Base-by-base conservation (phyloP, 2,888 invertebrate genomes). In the Macrosoma leucophasiata region DNA sequence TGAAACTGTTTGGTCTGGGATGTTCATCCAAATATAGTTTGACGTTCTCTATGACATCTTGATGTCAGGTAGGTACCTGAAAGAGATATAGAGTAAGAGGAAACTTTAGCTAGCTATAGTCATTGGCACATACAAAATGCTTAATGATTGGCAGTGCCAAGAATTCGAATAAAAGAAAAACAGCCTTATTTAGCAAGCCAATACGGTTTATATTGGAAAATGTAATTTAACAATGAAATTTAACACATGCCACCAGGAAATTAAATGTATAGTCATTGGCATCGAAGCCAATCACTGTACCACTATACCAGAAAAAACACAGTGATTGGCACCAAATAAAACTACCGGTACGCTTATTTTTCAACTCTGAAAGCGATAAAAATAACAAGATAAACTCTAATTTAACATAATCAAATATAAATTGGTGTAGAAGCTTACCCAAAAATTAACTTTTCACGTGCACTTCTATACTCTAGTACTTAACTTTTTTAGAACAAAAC, bases 131-230 rank as follows among this genome's bases (percentile, higher is more conserved):
- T 32, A 40, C 8, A 40, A 40, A 32, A 34, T 27, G 24, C 29
- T 35, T 36, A 33, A 35, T 31, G 36, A 40, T 39, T 37, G 36
- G 39, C 41, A 44, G 35, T 40, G 40, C 38, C 43, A 41, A 23
- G 33, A 38, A 40, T 38, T 41, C 13, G 20, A 37, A 34, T 38
- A 35, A 15, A 43, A 32, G 39, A 29, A 42, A 39, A 42, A 29
- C 24, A 36, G 35, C 20, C 38, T 39, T 39, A 33, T 39, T 36
- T 36, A 36, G 33, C 42, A 42, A 34, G 31, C 36, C 34, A 41
- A 36, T 39, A n/a, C n/a, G n/a, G n/a, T n/a, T n/a, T n/a, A n/a
- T n/a, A n/a, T n/a, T n/a, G n/a, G n/a, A n/a, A n/a, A n/a, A n/a
- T n/a, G n/a, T n/a, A n/a, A n/a, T n/a, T n/a, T n/a, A n/a, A n/a